Percentiles rank a stretch among this genome's conserved stretches.
Evolutionary conservation across 2,797 vertebrate genomes (phyloP).

Genomic region (Vipera ursinii): DNA sequence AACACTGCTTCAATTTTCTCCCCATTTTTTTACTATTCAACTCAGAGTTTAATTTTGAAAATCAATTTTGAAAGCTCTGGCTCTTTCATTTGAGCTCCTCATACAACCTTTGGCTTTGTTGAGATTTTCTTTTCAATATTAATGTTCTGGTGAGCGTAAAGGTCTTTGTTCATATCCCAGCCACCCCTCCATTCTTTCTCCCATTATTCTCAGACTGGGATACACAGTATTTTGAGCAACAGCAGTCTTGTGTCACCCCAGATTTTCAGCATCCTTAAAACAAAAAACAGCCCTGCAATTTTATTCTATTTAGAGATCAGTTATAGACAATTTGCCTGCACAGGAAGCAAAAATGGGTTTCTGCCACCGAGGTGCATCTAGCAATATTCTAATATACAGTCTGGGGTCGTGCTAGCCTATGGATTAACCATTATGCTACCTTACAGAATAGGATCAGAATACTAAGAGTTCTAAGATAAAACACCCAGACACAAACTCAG

Average conservation of each 20-base stretch:
- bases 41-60: slow-evolving; percentile 8
- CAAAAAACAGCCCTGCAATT: background rate
- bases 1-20: background rate
- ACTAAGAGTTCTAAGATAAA: background rate
- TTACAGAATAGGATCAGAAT: background rate
- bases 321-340: background rate
- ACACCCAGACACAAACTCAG: background rate
- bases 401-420: background rate
- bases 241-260: background rate
- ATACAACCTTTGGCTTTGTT: slow-evolving; percentile 6
- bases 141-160: slow-evolving; percentile 23
- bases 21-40: background rate
- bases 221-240: background rate
- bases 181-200: background rate
- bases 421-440: background rate
- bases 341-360: background rate
- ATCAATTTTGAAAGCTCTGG: slow-evolving; percentile 14
- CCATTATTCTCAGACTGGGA: background rate
- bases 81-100: slow-evolving; percentile 12
- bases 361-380: background rate
- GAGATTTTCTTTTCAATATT: background rate
- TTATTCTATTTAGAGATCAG: too few relatives aligned
- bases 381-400: background rate
- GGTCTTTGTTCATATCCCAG: slow-evolving; percentile 38
- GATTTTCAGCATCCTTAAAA: background rate